Percentiles rank a stretch among this genome's conserved stretches.
These are phyloP conservation scores for Elegia similella DNA, from an alignment of 2,888 invertebrate species.

Conservation along the genomic window DNA sequence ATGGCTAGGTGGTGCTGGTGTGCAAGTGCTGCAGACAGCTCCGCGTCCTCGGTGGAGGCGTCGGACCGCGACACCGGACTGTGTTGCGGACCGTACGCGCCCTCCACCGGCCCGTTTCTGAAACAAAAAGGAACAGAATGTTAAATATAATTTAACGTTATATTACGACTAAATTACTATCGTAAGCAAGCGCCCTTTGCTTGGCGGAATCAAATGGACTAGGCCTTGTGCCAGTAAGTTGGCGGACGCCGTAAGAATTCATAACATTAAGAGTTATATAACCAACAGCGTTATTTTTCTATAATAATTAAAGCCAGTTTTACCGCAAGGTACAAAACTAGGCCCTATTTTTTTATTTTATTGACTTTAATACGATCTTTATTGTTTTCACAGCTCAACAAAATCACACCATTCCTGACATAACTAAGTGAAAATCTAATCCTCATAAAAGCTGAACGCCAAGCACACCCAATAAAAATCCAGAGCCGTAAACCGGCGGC, in stretches of 20 bases:
- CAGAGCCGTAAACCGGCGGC: neutral
- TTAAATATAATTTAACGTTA: too few species aligned
- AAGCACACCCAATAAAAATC: constrained; percentile 7
- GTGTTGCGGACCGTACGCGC: constrained; percentile 77
- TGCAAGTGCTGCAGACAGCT: constrained; percentile 73
- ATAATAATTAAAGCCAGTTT: too few species aligned
- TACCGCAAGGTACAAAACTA: too few species aligned
- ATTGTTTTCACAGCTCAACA: neutral
- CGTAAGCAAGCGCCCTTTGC: too few species aligned
- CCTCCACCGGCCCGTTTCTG: constrained; percentile 78
- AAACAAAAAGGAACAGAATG: constrained; percentile 36
- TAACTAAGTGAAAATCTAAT: constrained; percentile 7
- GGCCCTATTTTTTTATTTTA: too few species aligned
- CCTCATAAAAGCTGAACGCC: constrained; percentile 1
- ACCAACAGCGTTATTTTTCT: too few species aligned
- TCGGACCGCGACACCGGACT: constrained; percentile 78
- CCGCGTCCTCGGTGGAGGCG: constrained; percentile 79
- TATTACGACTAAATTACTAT: too few species aligned
- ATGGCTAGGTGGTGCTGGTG: constrained; percentile 78
- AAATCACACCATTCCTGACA: neutral
- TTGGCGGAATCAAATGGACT: too few species aligned
- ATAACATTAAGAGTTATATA: too few species aligned
- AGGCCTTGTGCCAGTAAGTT: too few species aligned
- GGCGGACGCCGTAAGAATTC: too few species aligned
- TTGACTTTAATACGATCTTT: neutral